Evolutionary conservation across 1,140 invertebrate genomes (phyloP), one percentile per base, ranked within the genome.

Genomic region (Pollicipes pollicipes): DNA sequence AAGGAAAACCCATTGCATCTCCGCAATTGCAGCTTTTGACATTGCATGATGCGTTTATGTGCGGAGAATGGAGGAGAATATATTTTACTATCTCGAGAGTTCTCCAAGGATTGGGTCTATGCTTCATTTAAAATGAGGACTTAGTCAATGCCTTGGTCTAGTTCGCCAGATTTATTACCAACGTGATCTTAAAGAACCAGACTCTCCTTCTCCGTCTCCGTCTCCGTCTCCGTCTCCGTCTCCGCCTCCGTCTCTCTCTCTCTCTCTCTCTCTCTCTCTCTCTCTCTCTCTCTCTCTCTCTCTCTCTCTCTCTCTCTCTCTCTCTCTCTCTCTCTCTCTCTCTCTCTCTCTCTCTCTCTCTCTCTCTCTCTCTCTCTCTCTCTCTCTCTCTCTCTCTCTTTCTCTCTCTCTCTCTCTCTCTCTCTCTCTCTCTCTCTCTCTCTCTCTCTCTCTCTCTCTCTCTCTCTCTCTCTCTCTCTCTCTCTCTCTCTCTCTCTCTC

Each of bases 401-500:
- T 69, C 68, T 69, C 68, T 69, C 68, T 69, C 68, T 69, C 68
- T 69, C 68, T 69, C 68, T 69, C 27, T 69, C 68, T 69, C 68
- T 69, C 68, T 69, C 68, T 69, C 68, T 69, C 68, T 69, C 68
- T 69, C 68, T 69, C 68, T 69, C 68, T 69, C 68, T 69, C 68
- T 70, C 31, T 32, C 69, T 45, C 30, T 70, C 69, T 32, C 69
- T 32, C 69, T 45, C 69, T 70, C 69, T 70, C 30, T 32, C 69
- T 32, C 69, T 32, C 69, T 69, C 24, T 32, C 69, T 70, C 69
- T 45, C 69, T 32, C 69, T 70, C 69, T 32, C 69, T 70, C 69
- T 70, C 69, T 32, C 30, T 70, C 69, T 45, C 69, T 32, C 69
- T 70, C 69, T 31, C 24, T 70, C 35, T 35, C 35, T 35, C 35